Conservation (phyloP, 2,113 vertebrate species). For the Burhinus bistriatus region DNA sequence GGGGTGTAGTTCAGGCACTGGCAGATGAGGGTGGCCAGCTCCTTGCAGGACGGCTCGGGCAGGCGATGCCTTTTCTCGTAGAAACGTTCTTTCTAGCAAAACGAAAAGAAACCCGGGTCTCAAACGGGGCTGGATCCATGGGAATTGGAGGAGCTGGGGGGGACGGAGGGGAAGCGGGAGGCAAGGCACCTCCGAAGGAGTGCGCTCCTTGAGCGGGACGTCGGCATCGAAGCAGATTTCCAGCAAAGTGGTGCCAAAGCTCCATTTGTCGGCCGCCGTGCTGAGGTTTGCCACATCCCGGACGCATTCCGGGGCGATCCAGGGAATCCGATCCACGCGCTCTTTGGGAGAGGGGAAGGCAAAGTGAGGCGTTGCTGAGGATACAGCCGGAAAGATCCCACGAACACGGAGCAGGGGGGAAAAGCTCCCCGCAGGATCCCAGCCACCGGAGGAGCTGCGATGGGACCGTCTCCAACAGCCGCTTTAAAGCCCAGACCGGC, state of each 20-base stretch:
- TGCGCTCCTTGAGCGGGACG: conserved; percentile 78
- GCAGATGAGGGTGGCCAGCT: conserved; percentile 82
- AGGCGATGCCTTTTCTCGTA: conserved; percentile 84
- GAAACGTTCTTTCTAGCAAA: conserved; percentile 87
- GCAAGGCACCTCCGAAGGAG: conserved; percentile 77
- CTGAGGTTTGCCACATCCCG: conserved; percentile 59
- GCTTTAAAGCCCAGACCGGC: not conserved
- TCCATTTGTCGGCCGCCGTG: conserved; percentile 86
- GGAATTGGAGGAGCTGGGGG: rapidly evolving
- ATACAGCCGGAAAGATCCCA: too few species aligned
- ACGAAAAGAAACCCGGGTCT: not conserved
- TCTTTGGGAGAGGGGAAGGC: conserved; percentile 66
- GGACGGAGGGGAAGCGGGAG: rapidly evolving
- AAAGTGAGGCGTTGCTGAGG: not conserved
- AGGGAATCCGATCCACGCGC: conserved; percentile 88
- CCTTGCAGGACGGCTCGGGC: conserved; percentile 79
- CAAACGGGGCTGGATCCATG: not conserved
- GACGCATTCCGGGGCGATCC: conserved; percentile 91
- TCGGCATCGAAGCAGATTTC: conserved; percentile 93
- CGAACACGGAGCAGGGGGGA: too few species aligned
- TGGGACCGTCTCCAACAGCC: rapidly evolving
- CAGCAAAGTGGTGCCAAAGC: conserved; percentile 88
- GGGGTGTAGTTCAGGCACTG: conserved; percentile 86
- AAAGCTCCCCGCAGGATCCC: not conserved
- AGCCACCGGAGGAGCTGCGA: not conserved